A percentile compares a stretch with the other conserved stretches of the same genome.
These are phyloP conservation scores for Drosophila gaucha DNA, from an alignment of 2,888 invertebrate genomes.

Conservation along the genomic window DNA sequence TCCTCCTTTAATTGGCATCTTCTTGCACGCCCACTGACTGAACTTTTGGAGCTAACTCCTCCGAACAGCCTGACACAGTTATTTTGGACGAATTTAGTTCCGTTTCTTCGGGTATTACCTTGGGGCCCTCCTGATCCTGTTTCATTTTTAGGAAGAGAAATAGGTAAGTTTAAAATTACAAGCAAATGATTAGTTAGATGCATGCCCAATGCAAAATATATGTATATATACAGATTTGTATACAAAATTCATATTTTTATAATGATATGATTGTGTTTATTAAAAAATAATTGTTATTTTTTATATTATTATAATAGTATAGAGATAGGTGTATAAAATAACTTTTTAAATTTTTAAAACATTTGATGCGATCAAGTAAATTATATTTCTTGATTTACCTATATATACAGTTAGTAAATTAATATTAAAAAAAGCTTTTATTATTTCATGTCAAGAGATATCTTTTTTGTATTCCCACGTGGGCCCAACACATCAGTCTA, in stretches of 20 bases:
- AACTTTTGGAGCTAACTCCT: slow-evolving; percentile 41
- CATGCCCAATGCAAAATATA: neutral
- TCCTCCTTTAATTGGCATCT: slow-evolving; percentile 42
- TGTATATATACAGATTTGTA: neutral
- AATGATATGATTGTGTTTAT: neutral
- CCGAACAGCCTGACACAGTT: slow-evolving; percentile 59
- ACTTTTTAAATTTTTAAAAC: too few relatives aligned
- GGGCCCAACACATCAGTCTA: neutral
- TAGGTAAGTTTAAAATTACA: neutral
- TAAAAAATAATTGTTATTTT: too few relatives aligned
- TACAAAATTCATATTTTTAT: neutral
- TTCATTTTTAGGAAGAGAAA: neutral
- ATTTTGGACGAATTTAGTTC: slow-evolving; percentile 78
- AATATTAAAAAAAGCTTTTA: too few relatives aligned
- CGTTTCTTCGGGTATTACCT: slow-evolving; percentile 88
- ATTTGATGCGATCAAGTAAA: too few relatives aligned
- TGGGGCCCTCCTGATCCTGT: slow-evolving; percentile 85
- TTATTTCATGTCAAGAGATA: too few relatives aligned
- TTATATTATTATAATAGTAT: too few relatives aligned
- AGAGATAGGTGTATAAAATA: too few relatives aligned
- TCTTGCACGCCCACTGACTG: slow-evolving; percentile 59
- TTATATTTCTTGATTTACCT: too few relatives aligned
- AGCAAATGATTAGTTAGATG: neutral
- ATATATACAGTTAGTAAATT: too few relatives aligned
- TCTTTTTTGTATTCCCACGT: too few relatives aligned